These are phyloP conservation scores for Neolamprologus longior DNA, from an alignment of 2,113 vertebrate species.

Conservation along the genomic window DNA sequence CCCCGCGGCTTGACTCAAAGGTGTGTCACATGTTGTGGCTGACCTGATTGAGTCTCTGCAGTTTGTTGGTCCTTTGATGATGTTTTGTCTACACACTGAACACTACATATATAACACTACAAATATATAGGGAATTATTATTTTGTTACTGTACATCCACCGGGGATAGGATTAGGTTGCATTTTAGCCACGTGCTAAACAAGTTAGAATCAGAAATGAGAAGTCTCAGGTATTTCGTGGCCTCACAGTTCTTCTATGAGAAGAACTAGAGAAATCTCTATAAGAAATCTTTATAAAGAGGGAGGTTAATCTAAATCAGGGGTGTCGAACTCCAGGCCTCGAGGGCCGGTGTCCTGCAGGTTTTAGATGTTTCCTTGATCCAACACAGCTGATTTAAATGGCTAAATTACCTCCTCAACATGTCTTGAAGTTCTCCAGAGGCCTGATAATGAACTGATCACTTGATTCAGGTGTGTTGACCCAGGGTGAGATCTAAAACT, in stretches of 20 bases:
- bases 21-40: not conserved
- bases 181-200: not conserved
- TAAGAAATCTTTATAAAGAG: not conserved
- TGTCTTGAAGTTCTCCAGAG: too few relatives aligned
- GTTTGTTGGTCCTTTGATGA: not conserved
- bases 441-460: too few relatives aligned
- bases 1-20: not conserved
- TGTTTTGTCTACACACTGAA: not conserved
- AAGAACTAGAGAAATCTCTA: not conserved
- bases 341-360: too few relatives aligned
- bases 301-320: not conserved
- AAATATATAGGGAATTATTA: not conserved
- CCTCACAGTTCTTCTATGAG: not conserved
- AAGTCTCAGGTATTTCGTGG: accelerated
- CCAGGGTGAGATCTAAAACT: too few relatives aligned
- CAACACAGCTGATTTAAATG: too few relatives aligned
- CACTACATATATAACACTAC: not conserved
- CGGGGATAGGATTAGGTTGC: not conserved
- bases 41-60: not conserved
- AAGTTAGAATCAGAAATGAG: not conserved
- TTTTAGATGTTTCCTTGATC: too few relatives aligned
- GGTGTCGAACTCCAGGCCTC: too few relatives aligned
- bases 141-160: not conserved
- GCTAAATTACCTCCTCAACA: too few relatives aligned
- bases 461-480: too few relatives aligned